A percentile compares a stretch with the other conserved stretches of the same genome.
phyloP scores from a whole-genome alignment of 2,113 vertebrate species.

The Eretmochelys imbricata region DNA sequence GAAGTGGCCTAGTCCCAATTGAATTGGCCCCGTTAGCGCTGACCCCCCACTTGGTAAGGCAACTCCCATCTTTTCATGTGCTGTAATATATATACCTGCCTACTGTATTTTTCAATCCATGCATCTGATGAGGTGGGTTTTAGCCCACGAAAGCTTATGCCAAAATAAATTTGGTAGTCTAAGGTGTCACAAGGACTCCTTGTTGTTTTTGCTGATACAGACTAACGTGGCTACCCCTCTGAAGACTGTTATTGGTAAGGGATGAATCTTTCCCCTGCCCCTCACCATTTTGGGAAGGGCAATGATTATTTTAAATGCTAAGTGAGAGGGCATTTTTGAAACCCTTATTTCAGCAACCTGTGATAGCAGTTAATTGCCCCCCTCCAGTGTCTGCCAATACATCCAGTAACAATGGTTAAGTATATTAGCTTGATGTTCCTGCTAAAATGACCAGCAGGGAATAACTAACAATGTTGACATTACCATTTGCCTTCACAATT shows the following conservation, averaged over 20 bases:
- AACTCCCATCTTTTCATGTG: too few relatives aligned
- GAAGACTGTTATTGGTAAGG: not conserved
- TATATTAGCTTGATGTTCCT: not conserved
- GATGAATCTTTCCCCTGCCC: not conserved
- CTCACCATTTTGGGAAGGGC: not conserved
- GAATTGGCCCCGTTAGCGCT: too few relatives aligned
- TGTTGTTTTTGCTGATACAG: too few relatives aligned
- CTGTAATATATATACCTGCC: too few relatives aligned
- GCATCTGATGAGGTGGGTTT: too few relatives aligned
- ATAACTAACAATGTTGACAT: not conserved
- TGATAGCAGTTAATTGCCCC: not conserved
- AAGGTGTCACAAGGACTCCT: too few relatives aligned
- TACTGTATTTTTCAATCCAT: too few relatives aligned
- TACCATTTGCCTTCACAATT: not conserved
- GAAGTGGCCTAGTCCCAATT: too few relatives aligned
- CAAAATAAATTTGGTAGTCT: too few relatives aligned
- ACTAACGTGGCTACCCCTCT: too few relatives aligned
- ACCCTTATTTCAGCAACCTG: not conserved
- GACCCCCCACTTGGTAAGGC: too few relatives aligned
- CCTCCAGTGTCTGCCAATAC: not conserved
- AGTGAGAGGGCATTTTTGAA: not conserved
- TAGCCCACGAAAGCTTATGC: too few relatives aligned
- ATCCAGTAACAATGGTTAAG: not conserved
- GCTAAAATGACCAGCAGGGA: not conserved
- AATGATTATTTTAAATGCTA: not conserved